These are phyloP conservation scores for Petrocephalus sullivani DNA, from an alignment of 2,797 vertebrate species.

Conservation along the genomic window DNA sequence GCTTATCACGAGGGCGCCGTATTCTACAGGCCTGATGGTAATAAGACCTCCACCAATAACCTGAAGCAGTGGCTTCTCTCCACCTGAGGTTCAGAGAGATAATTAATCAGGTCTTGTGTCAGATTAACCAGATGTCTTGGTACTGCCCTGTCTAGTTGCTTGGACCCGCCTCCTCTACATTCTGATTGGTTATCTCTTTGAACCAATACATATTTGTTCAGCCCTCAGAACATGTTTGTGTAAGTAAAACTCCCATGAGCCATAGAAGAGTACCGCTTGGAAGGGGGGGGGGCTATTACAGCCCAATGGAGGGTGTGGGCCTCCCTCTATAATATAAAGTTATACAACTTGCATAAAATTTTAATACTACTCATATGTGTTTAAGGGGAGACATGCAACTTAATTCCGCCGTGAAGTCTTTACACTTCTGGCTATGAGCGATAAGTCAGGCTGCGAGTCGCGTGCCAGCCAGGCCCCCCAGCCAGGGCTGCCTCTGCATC, in stretches of 20 bases:
- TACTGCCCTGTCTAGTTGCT: too few relatives aligned
- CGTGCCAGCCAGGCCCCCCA: background rate
- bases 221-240: too few relatives aligned
- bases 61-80: background rate
- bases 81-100: background rate
- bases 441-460: background rate
- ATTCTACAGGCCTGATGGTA: background rate
- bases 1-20: background rate
- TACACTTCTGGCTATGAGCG: background rate
- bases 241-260: too few relatives aligned
- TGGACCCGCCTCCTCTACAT: too few relatives aligned
- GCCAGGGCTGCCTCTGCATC: background rate
- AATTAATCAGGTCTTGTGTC: too few relatives aligned
- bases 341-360: background rate
- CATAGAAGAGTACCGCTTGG: too few relatives aligned
- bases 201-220: too few relatives aligned
- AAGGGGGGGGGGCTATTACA: background rate
- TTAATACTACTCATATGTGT: background rate
- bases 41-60: background rate
- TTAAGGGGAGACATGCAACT: background rate
- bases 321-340: background rate
- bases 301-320: background rate
- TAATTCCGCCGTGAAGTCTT: background rate
- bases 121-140: too few relatives aligned
- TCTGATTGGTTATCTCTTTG: too few relatives aligned